phyloP scores from a whole-genome alignment of 2,888 invertebrate genomes.

The Nematopogon swammerdamellus region DNA sequence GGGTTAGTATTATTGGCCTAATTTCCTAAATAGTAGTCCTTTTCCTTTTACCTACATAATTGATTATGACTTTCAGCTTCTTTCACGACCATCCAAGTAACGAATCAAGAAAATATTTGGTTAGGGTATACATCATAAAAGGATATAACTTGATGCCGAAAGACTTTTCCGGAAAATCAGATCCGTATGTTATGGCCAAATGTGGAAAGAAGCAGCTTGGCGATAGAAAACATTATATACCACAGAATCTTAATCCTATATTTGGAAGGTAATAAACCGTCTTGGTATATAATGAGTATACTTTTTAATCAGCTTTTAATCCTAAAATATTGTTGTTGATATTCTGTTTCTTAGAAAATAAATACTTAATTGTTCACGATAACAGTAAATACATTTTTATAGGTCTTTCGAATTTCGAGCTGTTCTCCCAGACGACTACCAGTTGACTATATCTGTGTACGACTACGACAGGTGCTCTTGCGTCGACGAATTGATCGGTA shows the following conservation, averaged over 20 bases:
- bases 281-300: too few relatives aligned
- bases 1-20: conserved; percentile 31
- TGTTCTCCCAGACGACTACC: conserved; percentile 70
- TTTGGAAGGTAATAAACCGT: conserved; percentile 68
- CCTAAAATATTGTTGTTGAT: too few relatives aligned
- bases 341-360: too few relatives aligned
- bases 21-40: too few relatives aligned
- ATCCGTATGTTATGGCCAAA: conserved; percentile 72
- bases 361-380: too few relatives aligned
- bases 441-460: conserved; percentile 68
- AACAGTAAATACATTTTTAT: conserved; percentile 8
- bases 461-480: conserved; percentile 65
- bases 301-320: too few relatives aligned
- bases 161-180: conserved; percentile 68
- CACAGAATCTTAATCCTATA: conserved; percentile 74
- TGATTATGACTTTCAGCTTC: conserved; percentile 25
- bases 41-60: too few relatives aligned
- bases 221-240: conserved; percentile 67
- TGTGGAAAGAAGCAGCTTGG: conserved; percentile 59
- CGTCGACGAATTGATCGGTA: conserved; percentile 78
- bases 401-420: conserved; percentile 75
- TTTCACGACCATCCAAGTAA: conserved; percentile 62
- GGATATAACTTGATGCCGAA: conserved; percentile 69
- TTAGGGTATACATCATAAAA: conserved; percentile 75
- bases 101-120: conserved; percentile 58